These are phyloP conservation scores for Zoanthus solanderi DNA, from an alignment of 92 coral and sea anemone genomes.

Conservation along the genomic window DNA sequence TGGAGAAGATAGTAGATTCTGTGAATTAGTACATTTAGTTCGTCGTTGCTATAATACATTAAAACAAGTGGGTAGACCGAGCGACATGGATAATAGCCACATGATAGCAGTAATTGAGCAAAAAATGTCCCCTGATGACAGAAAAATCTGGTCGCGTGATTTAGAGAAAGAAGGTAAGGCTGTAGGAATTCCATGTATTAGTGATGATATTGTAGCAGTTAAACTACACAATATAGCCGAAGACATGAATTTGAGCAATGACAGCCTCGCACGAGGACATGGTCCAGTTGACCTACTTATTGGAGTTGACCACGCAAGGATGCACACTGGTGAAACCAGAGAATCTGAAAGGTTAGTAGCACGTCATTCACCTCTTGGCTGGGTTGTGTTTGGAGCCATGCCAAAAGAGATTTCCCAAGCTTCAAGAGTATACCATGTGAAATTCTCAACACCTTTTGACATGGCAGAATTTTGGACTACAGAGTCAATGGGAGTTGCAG, in stretches of 20 bases:
- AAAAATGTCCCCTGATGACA: conserved; percentile 70
- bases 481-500: conserved; percentile 52
- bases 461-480: conserved; percentile 47
- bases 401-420: conserved; percentile 32
- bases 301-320: conserved; percentile 73
- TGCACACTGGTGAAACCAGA: conserved; percentile 72
- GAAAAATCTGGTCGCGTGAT: no score
- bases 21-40: conserved; percentile 71
- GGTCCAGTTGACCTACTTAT: conserved; percentile 72
- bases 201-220: conserved; percentile 58
- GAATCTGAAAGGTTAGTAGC: conserved; percentile 64
- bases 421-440: conserved; percentile 22
- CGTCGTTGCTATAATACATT: conserved; percentile 69
- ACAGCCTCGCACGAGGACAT: conserved; percentile 46
- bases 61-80: conserved; percentile 67
- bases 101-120: conserved; percentile 71
- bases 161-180: conserved; percentile 27
- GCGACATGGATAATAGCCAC: conserved; percentile 77
- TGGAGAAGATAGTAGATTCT: conserved; percentile 72
- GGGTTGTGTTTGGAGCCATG: conserved; percentile 74
- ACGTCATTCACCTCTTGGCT: conserved; percentile 56
- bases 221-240: conserved; percentile 46
- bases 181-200: conserved; percentile 68
- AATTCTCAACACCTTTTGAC: conserved; percentile 25
- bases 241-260: conserved; percentile 34